Base-by-base conservation (phyloP, 1,140 invertebrate genomes). In the Spodoptera litura region DNA sequence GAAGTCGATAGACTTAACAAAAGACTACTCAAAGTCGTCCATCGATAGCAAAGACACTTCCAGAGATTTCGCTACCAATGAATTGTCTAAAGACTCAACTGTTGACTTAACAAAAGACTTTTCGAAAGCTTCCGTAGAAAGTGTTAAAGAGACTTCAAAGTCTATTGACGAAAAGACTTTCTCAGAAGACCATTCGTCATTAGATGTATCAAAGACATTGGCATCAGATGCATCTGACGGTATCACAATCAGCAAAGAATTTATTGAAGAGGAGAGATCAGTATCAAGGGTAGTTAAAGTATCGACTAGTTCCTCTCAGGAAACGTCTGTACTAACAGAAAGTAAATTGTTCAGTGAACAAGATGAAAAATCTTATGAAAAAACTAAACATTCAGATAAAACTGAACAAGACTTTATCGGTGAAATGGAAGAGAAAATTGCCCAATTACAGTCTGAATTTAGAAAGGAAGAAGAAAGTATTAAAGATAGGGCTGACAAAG, bases 1-100 rank as follows among this genome's bases (percentile, higher is more conserved):
- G 78, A 94, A 94, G 77, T 94, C 93, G 5, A 82, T 94, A 61
- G 92, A 94, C 75, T 84, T 94, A 68, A 93, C 92, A 13, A 94
- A 94, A 88, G 93, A 94, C 80, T 94, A 93, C 70, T 94, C 93
- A 5, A 94, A 94, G 82, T 94, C 93, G 51, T 94, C 92, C 38
- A 93, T 94, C 64, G 93, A 94, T 78, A 94, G 93, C 82, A 94
- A 94, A 85, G 93, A 94, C 77, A 94, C 93, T 3, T 94, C 93
- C 11, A 86, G 93, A 87, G 93, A 94, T 83, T 94, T 94, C 85
- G 91, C 93, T n/a, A 94, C 93, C 31, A 94, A 94, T 84, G 93
- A 94, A 79, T 59, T 94, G 31, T 94, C 93, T 8, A 94, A 94
- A 88, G 93, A 94, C 79, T 94, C 93, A 12, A 94, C 93, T 13